Percentiles rank a stretch among this genome's conserved stretches.
These are phyloP conservation scores for Liparis tanakae DNA, from an alignment of 2,797 vertebrate genomes.

Conservation along the genomic window DNA sequence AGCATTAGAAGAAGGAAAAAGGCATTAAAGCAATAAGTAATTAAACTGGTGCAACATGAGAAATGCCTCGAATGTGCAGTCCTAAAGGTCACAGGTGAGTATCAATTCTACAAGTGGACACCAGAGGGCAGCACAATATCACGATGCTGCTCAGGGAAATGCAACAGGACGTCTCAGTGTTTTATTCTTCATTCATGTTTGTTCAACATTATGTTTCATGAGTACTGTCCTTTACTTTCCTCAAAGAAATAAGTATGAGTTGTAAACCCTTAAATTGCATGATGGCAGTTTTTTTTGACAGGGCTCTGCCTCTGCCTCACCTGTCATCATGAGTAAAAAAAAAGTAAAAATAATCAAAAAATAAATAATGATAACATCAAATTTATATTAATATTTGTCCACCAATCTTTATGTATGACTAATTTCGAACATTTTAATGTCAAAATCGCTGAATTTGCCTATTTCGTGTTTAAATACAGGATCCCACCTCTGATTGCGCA, in stretches of 20 bases:
- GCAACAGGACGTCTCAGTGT: not conserved
- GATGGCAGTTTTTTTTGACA: no score
- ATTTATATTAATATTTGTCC: no score
- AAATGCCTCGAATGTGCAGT: not conserved
- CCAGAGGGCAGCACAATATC: conserved; percentile 56
- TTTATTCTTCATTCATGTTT: not conserved
- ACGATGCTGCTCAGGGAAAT: not conserved
- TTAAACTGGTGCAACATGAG: not conserved
- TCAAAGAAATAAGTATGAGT: not conserved
- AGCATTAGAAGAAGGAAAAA: not conserved
- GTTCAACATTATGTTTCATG: not conserved
- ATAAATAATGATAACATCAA: no score
- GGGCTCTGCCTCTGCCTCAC: no score
- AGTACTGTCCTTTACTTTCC: not conserved
- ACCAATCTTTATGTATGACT: no score
- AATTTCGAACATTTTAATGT: no score
- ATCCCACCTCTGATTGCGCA: no score
- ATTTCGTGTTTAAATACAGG: no score
- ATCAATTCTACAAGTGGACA: conserved; percentile 39
- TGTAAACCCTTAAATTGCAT: not conserved
- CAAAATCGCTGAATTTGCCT: no score
- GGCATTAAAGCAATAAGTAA: not conserved
- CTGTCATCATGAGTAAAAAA: no score
- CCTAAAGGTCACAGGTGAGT: not conserved
- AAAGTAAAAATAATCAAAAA: no score